Percentiles rank a stretch among this genome's conserved stretches.
phyloP scores from a whole-genome alignment of 2,797 vertebrate species.

The Dryobates pubescens region DNA sequence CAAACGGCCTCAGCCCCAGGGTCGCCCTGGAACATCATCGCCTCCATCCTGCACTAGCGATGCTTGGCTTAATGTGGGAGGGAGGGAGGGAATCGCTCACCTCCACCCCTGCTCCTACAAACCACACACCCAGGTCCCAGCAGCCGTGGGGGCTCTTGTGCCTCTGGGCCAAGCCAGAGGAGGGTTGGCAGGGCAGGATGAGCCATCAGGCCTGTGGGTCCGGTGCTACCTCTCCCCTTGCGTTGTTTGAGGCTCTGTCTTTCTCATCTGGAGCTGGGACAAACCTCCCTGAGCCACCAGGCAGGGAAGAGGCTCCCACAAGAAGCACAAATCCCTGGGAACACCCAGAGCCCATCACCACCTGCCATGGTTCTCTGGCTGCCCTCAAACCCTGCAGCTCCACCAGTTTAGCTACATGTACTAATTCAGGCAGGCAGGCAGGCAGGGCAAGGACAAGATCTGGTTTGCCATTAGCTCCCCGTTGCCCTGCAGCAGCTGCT shows the following conservation, averaged over 20 bases:
- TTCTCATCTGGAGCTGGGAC: background rate
- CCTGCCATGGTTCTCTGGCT: background rate
- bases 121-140: accelerated
- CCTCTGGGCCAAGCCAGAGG: accelerated
- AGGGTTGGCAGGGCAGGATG: background rate
- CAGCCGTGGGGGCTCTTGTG: accelerated
- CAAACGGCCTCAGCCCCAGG: accelerated
- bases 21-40: background rate
- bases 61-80: accelerated
- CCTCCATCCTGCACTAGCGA: accelerated
- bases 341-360: accelerated
- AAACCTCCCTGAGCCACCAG: background rate
- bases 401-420: accelerated
- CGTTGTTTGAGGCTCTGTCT: background rate
- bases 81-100: background rate
- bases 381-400: background rate
- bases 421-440: accelerated
- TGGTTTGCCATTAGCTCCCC: accelerated
- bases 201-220: accelerated
- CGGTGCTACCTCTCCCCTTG: background rate
- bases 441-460: accelerated
- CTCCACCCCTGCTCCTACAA: background rate
- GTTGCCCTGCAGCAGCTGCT: background rate
- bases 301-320: background rate
- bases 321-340: background rate